phyloP scores from a whole-genome alignment of 2,113 vertebrate genomes.

The Pteropus alecto region DNA sequence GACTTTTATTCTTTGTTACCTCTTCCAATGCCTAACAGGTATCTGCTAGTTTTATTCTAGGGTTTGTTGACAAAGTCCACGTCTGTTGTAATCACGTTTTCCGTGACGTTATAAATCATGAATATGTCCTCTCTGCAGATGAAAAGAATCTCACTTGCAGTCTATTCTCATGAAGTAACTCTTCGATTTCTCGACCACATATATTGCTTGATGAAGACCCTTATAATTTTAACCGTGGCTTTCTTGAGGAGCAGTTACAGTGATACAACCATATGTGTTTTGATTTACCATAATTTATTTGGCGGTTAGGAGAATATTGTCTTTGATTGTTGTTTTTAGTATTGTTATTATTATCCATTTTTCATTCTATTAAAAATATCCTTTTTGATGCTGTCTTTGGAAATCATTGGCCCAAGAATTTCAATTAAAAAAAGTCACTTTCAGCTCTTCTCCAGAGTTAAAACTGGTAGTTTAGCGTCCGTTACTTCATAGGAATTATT shows the following conservation, averaged over 20 bases:
- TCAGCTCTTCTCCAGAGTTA: not conserved
- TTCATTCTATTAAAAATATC: not conserved
- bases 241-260: not conserved
- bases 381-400: not conserved
- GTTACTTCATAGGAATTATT: not conserved
- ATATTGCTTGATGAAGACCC: not conserved
- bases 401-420: not conserved
- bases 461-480: not conserved
- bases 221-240: not conserved
- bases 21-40: not conserved
- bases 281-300: not conserved
- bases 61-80: not conserved
- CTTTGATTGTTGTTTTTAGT: not conserved
- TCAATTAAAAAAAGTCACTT: not conserved
- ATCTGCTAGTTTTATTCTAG: not conserved
- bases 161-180: not conserved
- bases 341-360: not conserved
- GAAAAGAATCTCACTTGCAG: not conserved
- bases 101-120: not conserved
- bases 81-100: not conserved
- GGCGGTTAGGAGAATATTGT: not conserved
- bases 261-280: not conserved
- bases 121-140: not conserved
- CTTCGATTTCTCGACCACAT: not conserved
- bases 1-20: not conserved